These are phyloP conservation scores for Haemorhous mexicanus DNA, from an alignment of 2,113 vertebrate genomes.

Conservation along the genomic window DNA sequence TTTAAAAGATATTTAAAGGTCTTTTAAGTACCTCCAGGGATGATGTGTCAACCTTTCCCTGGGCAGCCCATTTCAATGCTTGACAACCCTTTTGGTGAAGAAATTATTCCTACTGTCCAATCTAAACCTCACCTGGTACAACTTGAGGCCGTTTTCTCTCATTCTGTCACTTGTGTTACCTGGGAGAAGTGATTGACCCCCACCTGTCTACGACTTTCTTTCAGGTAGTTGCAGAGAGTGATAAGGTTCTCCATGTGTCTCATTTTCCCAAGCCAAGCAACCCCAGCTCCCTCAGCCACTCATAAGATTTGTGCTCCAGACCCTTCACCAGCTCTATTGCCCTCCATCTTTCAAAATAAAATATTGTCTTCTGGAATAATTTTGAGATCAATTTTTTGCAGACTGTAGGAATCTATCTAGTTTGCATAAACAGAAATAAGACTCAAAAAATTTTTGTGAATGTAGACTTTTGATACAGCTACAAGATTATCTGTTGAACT, in stretches of 20 bases:
- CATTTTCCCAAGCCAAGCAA: not conserved
- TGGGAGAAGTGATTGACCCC: fast-evolving
- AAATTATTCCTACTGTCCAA: not conserved
- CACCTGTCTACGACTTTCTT: fast-evolving
- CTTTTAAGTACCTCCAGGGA: not conserved
- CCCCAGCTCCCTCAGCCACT: not conserved
- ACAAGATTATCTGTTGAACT: not conserved
- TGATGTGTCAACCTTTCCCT: not conserved
- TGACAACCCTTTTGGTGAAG: fast-evolving
- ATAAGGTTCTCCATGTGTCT: not conserved
- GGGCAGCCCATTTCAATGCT: not conserved
- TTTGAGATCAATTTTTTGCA: not conserved
- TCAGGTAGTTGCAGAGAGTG: fast-evolving
- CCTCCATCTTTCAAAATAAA: not conserved
- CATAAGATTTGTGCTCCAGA: not conserved
- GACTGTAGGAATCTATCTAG: not conserved
- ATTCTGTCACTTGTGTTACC: not conserved
- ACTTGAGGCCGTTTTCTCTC: not conserved
- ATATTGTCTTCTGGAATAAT: not conserved
- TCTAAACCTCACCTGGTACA: not conserved
- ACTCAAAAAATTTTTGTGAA: not conserved
- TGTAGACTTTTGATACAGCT: not conserved
- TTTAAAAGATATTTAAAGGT: not conserved
- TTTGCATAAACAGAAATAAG: not conserved
- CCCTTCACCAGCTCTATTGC: not conserved